Percentiles rank a stretch among this genome's conserved stretches.
Conservation (phyloP, 2,113 vertebrate genomes). For the Pelusios castaneus region DNA sequence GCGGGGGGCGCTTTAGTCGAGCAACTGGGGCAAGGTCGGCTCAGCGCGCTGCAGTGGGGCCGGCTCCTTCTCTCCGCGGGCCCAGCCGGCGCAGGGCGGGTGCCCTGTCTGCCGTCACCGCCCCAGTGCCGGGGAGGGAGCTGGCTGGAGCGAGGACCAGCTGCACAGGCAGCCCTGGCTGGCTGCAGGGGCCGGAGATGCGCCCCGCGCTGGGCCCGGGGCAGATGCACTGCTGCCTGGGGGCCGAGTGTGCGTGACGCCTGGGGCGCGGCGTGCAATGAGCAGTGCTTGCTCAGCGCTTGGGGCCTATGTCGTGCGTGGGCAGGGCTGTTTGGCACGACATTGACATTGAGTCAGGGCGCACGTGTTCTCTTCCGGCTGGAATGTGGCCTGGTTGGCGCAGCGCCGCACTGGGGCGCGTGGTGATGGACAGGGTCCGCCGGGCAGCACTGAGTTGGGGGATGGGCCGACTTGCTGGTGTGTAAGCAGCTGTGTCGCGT, state of each 20-base stretch:
- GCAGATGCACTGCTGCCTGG: neutral
- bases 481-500: neutral
- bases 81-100: neutral
- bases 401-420: too few species aligned
- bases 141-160: constrained; percentile 13
- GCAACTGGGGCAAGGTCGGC: neutral
- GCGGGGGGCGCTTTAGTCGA: too few species aligned
- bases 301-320: too few species aligned
- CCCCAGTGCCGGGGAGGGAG: neutral
- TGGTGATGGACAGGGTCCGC: too few species aligned
- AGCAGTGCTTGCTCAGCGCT: too few species aligned
- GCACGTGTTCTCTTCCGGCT: neutral
- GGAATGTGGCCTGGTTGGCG: too few species aligned
- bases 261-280: neutral
- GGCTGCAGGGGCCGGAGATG: too few species aligned
- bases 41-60: neutral
- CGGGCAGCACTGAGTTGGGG: neutral
- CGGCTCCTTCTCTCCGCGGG: neutral
- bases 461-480: too few species aligned
- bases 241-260: neutral
- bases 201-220: too few species aligned
- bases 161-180: neutral
- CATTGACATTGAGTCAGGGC: neutral
- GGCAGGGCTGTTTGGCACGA: neutral
- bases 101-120: neutral